Conservation (phyloP, 2,113 vertebrate genomes). For the Enhydra lutris region DNA sequence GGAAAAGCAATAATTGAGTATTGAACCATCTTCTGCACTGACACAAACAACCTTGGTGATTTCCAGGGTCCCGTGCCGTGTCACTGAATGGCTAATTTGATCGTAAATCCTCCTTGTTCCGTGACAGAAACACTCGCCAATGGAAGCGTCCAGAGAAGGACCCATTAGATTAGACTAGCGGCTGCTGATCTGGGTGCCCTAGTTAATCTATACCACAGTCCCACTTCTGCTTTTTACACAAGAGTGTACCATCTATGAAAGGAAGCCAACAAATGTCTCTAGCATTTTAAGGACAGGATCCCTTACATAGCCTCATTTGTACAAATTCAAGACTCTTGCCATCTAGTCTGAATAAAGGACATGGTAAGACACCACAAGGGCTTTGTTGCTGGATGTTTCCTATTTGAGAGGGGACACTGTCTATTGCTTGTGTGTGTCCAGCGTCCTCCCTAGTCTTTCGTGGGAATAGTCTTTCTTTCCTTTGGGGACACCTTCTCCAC, state of each 20-base stretch:
- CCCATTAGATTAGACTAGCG: accelerated
- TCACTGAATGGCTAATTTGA: background rate
- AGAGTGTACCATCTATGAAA: background rate
- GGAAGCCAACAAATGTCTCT: background rate
- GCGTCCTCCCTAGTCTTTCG: background rate
- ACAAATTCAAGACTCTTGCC: background rate
- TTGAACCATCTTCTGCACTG: background rate
- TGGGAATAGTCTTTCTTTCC: background rate
- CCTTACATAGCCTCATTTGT: too few species aligned
- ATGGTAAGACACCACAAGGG: background rate
- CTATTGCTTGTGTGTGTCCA: background rate
- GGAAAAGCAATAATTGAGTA: background rate
- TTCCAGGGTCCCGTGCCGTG: background rate
- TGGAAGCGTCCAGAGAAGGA: background rate
- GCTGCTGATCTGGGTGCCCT: too few species aligned
- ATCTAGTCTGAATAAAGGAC: background rate
- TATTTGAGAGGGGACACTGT: background rate
- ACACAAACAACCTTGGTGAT: background rate
- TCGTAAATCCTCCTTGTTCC: background rate
- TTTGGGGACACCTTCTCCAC: background rate
- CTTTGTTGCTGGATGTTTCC: background rate
- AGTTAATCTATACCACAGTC: background rate
- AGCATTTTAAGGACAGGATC: background rate
- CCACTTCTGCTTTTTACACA: background rate
- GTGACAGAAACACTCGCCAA: background rate